These are phyloP conservation scores for Orchesella cincta DNA, from an alignment of 1,140 invertebrate species.

Conservation along the genomic window DNA sequence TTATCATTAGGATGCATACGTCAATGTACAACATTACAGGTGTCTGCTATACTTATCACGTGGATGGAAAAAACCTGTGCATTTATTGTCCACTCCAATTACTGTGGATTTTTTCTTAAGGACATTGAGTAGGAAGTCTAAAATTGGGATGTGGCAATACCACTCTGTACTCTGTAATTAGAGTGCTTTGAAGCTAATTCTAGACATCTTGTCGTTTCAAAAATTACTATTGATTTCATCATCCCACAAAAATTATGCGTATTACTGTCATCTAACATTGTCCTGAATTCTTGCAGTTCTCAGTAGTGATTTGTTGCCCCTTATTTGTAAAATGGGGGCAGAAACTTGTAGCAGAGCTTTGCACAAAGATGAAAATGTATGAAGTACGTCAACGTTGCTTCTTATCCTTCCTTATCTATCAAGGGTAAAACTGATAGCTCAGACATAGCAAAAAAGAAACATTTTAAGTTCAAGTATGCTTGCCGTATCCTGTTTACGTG, in stretches of 20 bases:
- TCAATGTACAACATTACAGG: background rate
- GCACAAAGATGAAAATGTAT: background rate
- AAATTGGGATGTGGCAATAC: background rate
- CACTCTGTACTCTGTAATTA: background rate
- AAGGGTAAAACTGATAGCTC: background rate
- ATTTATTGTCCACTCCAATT: too few relatives aligned
- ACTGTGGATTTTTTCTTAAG: too few relatives aligned
- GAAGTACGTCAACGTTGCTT: too few relatives aligned
- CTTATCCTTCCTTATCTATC: background rate
- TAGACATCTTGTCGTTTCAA: background rate
- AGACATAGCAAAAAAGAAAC: background rate
- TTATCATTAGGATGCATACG: background rate
- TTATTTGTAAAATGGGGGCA: background rate
- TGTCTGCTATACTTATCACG: background rate
- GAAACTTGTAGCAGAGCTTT: background rate
- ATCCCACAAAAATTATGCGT: background rate
- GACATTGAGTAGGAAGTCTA: background rate
- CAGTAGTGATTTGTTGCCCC: background rate
- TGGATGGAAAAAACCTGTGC: background rate
- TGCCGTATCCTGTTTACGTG: background rate
- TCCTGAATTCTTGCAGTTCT: background rate
- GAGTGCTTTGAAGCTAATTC: background rate
- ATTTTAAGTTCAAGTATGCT: background rate
- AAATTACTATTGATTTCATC: background rate
- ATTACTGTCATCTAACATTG: background rate